Percentiles rank a stretch among this genome's conserved stretches.
Evolutionary conservation across 2,113 vertebrate genomes (phyloP).

Genomic region (Meriones unguiculatus): DNA sequence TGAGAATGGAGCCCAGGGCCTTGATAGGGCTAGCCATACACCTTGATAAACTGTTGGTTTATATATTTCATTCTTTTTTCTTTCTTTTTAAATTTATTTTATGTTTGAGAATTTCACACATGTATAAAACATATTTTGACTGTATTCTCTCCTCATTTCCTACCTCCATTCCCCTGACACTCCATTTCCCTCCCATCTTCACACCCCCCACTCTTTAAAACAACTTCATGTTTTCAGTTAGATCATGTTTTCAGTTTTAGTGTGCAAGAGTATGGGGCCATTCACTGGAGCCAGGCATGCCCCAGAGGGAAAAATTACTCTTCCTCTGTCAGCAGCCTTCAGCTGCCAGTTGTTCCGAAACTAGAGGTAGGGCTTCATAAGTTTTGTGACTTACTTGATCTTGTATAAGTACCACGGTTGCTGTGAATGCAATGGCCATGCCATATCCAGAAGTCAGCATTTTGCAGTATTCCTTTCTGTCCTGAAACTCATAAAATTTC

Average conservation of each 20-base stretch:
- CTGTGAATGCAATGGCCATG: neutral
- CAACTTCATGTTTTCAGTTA: neutral
- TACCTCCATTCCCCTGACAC: neutral
- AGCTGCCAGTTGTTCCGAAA: neutral
- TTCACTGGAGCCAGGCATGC: neutral
- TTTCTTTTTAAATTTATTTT: neutral
- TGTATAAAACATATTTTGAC: neutral
- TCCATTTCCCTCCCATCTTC: neutral
- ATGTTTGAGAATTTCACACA: neutral
- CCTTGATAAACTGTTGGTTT: conserved; percentile 3
- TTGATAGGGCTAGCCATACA: neutral
- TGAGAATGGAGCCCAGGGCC: neutral
- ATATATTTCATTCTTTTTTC: neutral
- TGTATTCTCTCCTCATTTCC: no score
- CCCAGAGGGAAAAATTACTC: neutral
- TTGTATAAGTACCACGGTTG: neutral
- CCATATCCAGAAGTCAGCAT: neutral
- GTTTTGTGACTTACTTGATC: neutral
- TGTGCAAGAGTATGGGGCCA: neutral
- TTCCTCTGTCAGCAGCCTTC: neutral
- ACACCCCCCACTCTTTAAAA: no score
- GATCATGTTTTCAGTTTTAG: neutral
- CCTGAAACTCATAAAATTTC: no score
- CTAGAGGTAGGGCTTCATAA: neutral
- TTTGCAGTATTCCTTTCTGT: neutral